These are phyloP conservation scores for Loris lydekkerianus DNA, from an alignment of 2,797 vertebrate genomes.

Conservation along the genomic window DNA sequence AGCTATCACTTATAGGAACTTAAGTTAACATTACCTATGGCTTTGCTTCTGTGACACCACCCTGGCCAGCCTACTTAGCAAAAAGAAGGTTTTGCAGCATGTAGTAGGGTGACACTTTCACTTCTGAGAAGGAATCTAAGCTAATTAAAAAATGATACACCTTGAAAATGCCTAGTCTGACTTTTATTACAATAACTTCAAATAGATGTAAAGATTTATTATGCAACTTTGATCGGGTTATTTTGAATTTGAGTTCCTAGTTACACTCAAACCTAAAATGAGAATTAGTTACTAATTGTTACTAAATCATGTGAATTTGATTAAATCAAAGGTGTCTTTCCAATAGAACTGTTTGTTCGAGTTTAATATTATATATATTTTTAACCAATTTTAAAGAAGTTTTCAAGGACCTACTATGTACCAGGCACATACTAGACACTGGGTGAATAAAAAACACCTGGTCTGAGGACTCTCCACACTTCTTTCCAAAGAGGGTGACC, in stretches of 20 bases:
- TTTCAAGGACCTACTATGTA: not conserved
- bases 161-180: not conserved
- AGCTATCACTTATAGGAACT: not conserved
- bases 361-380: not conserved
- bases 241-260: conserved; percentile 2
- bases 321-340: conserved; percentile 22
- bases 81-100: not conserved
- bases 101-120: not conserved
- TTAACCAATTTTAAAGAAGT: not conserved
- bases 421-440: not conserved
- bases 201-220: conserved; percentile 1
- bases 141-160: not conserved
- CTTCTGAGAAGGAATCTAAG: not conserved
- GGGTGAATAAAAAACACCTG: not conserved
- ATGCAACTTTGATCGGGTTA: not conserved
- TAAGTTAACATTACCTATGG: not conserved
- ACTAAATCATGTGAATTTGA: not conserved
- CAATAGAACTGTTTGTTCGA: not conserved
- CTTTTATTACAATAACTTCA: not conserved
- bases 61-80: not conserved
- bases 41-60: not conserved
- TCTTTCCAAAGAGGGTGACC: no score
- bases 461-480: no score
- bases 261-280: not conserved
- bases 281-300: not conserved